Evolutionary conservation across 2,113 vertebrate genomes (phyloP).

Genomic region (Ammodytes dubius): DNA sequence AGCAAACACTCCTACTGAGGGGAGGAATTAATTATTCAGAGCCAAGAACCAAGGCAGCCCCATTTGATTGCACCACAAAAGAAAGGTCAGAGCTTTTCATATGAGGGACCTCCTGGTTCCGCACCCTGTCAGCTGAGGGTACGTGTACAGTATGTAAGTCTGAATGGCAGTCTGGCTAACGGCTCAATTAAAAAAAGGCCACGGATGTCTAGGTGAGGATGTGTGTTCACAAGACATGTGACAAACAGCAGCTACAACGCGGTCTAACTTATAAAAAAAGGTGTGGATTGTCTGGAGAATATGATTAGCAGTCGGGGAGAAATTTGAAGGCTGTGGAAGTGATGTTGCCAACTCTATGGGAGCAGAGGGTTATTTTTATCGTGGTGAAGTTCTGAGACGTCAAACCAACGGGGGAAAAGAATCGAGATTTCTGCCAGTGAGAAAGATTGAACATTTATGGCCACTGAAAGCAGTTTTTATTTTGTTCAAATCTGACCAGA

Average conservation of each 20-base stretch:
- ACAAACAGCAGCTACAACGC: slow-evolving; percentile 34
- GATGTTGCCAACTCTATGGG: slow-evolving; percentile 7
- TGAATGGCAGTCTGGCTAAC: slow-evolving; percentile 58
- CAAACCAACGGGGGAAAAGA: neutral
- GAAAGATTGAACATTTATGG: slow-evolving; percentile 18
- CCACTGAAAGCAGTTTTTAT: slow-evolving; percentile 17
- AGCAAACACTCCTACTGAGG: slow-evolving; percentile 87
- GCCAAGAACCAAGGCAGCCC: slow-evolving; percentile 82
- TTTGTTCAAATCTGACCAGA: slow-evolving; percentile 41
- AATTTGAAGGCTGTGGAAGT: slow-evolving; percentile 13
- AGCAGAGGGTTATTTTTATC: slow-evolving; percentile 20
- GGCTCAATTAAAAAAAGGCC: slow-evolving; percentile 73
- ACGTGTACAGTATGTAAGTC: slow-evolving; percentile 51
- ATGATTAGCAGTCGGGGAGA: slow-evolving; percentile 36
- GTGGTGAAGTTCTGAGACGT: slow-evolving; percentile 1
- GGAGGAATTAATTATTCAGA: slow-evolving; percentile 89
- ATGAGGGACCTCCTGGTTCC: slow-evolving; percentile 74
- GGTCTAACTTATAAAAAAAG: neutral
- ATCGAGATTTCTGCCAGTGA: slow-evolving; percentile 1
- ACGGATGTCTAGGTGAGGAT: slow-evolving; percentile 42
- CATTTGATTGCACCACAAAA: slow-evolving; percentile 85
- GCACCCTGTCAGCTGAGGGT: slow-evolving; percentile 61
- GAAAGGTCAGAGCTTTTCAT: slow-evolving; percentile 82
- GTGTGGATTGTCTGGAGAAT: slow-evolving; percentile 4
- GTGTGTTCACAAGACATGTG: slow-evolving; percentile 34